Conservation (phyloP, 2,888 invertebrate species). For the Ernsta delagoae region DNA sequence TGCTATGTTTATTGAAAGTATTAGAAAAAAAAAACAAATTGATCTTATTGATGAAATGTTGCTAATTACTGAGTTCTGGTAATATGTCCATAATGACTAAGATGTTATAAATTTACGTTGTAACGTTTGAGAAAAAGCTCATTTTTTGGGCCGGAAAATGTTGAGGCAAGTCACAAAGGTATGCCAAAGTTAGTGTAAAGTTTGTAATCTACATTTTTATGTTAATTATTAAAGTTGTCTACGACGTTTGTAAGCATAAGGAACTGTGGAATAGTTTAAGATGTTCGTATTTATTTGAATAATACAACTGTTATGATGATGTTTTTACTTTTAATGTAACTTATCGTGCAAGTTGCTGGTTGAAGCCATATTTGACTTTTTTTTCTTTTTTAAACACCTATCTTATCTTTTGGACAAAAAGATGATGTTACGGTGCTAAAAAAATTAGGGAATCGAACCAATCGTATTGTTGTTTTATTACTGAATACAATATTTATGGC, state of each 20-base stretch:
- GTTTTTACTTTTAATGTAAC: conserved; percentile 1
- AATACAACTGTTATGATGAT: conserved; percentile 17
- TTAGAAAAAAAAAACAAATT: conserved; percentile 3
- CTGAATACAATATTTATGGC: background rate
- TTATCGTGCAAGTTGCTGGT: conserved; percentile 3
- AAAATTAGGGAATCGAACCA: background rate
- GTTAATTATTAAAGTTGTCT: conserved; percentile 35
- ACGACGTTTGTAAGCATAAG: conserved; percentile 19
- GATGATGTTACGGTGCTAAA: conserved; percentile 53
- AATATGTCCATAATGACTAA: too few species aligned
- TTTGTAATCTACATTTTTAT: conserved; percentile 44
- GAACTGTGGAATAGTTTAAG: conserved; percentile 28
- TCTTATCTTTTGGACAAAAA: conserved; percentile 56
- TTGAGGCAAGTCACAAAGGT: conserved; percentile 66
- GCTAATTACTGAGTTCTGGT: too few species aligned
- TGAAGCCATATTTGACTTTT: background rate
- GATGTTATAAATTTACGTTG: too few species aligned
- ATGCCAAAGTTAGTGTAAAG: conserved; percentile 73
- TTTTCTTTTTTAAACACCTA: conserved; percentile 45
- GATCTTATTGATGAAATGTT: conserved; percentile 16
- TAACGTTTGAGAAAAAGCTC: background rate
- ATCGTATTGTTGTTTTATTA: background rate
- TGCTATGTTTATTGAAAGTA: conserved; percentile 28
- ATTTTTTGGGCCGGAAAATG: conserved; percentile 6
- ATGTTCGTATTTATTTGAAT: conserved; percentile 36